Base-by-base conservation (phyloP, 2,888 invertebrate species). In the Agrochola litura region DNA sequence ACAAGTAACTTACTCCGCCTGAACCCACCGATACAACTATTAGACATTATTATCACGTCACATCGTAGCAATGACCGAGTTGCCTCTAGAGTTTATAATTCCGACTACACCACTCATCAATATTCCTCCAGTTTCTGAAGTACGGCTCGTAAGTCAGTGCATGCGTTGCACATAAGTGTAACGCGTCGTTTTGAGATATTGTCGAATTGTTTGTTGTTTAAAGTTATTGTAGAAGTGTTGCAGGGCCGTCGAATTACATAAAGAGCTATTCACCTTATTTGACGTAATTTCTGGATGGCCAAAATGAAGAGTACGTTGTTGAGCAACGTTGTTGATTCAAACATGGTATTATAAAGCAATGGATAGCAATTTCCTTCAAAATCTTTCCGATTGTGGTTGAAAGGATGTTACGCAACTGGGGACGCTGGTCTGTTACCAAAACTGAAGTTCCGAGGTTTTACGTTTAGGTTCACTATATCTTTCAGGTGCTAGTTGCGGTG, bases 51-150 rank as follows among this genome's bases (percentile, higher is more conserved):
- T 75, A 72, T 73, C 87, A 86, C 84, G 76, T 73, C 68, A 74
- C 58, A 30, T 37, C 30, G 69, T 84, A 90, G 81, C 92, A 91
- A 90, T 92, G 92, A 91, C 92, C 92, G 88, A 90, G 73, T 91
- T 91, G 87, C 25, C 46, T 46, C 25, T 76, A 68, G 46, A 68
- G 72, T 81, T 87, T 87, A 77, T 78, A 79, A 84, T 82, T 85
- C 84, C 37, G 76, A 73, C 71, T 52, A 68, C 61, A 43, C 12
- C 70, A 5, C 52, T 77, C 70, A 63, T 88, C 76, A 77, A 67
- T 83, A 87, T 86, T 80, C 86, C 68, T 67, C 79, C 68, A 85
- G 73, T 82, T 77, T 68, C 72, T 74, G 60, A 69, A 79, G 56
- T 52, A 56, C 71, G 22, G 12, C 79, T 86, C 63, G 84, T 73